Percentiles rank a stretch among this genome's conserved stretches.
Conservation (phyloP, 2,888 invertebrate genomes). For the Nymphalis polychloros region DNA sequence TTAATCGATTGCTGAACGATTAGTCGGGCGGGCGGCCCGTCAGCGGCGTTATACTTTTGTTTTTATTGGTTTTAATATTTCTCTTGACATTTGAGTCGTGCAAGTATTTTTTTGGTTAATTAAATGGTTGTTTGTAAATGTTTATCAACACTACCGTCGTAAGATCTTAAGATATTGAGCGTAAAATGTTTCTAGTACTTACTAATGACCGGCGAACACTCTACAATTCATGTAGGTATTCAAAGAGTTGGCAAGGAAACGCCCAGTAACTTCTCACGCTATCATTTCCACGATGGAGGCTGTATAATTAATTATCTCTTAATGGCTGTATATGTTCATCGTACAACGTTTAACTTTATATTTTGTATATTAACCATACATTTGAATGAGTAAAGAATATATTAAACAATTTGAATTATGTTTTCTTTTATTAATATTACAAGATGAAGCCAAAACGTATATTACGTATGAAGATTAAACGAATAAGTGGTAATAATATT, state of each 20-base stretch:
- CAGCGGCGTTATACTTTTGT: slow-evolving; percentile 1
- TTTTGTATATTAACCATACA: not conserved
- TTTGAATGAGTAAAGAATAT: not conserved
- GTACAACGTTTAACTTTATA: not conserved
- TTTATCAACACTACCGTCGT: not conserved
- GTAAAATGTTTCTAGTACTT: slow-evolving; percentile 4
- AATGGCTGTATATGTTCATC: slow-evolving; percentile 23
- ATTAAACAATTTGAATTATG: not conserved
- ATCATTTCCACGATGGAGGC: slow-evolving; percentile 22
- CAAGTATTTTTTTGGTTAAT: not conserved
- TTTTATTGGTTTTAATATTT: slow-evolving; percentile 7
- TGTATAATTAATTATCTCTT: slow-evolving; percentile 30
- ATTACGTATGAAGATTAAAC: no score
- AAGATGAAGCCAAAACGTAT: no score
- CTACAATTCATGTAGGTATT: slow-evolving; percentile 15
- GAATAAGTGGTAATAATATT: no score
- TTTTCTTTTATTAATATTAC: not conserved
- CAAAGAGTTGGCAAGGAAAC: slow-evolving; percentile 31
- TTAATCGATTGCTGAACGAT: slow-evolving; percentile 57
- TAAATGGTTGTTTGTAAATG: not conserved
- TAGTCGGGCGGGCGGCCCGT: slow-evolving; percentile 2
- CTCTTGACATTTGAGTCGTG: not conserved
- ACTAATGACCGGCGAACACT: slow-evolving; percentile 28
- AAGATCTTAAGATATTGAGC: not conserved
- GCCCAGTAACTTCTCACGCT: slow-evolving; percentile 13